Percentiles rank a stretch among this genome's conserved stretches.
phyloP scores from a whole-genome alignment of 2,113 vertebrate genomes.

The Coregonus clupeaformis region DNA sequence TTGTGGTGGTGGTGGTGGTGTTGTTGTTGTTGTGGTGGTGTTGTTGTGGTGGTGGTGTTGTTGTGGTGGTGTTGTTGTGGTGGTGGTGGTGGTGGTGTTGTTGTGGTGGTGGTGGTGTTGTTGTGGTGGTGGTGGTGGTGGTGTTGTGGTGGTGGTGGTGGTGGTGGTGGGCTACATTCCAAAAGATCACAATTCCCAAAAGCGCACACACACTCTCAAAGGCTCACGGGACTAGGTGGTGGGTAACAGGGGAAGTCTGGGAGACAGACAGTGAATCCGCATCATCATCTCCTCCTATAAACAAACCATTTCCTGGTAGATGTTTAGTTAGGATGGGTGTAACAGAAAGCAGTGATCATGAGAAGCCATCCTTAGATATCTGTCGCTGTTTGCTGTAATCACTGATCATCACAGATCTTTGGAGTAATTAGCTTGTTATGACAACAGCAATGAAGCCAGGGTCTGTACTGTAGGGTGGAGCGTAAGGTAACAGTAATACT shows the following conservation, averaged over 20 bases:
- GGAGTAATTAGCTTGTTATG: conserved; percentile 44
- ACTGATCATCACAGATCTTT: background rate
- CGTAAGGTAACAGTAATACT: conserved; percentile 35
- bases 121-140: conserved; percentile 51
- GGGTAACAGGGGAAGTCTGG: conserved; percentile 47
- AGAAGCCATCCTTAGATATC: conserved; percentile 16
- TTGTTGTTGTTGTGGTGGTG: no score
- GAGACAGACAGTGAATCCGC: conserved; percentile 65
- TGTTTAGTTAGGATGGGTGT: conserved; percentile 56
- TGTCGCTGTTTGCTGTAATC: conserved; percentile 24
- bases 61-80: no score
- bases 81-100: conserved; percentile 50
- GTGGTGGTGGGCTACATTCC: conserved; percentile 62
- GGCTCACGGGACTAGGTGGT: conserved; percentile 72
- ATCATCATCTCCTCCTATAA: conserved; percentile 63
- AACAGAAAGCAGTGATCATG: conserved; percentile 26
- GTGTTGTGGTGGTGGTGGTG: conserved; percentile 49
- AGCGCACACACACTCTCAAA: background rate
- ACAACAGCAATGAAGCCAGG: conserved; percentile 26
- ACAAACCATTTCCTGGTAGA: conserved; percentile 60
- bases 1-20: conserved; percentile 53
- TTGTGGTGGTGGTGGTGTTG: conserved; percentile 51
- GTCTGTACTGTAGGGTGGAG: conserved; percentile 20
- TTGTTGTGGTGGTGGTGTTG: conserved; percentile 48
- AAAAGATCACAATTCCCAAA: conserved; percentile 50